Conservation (phyloP, 2,797 vertebrate species). For the Merluccius polli region DNA sequence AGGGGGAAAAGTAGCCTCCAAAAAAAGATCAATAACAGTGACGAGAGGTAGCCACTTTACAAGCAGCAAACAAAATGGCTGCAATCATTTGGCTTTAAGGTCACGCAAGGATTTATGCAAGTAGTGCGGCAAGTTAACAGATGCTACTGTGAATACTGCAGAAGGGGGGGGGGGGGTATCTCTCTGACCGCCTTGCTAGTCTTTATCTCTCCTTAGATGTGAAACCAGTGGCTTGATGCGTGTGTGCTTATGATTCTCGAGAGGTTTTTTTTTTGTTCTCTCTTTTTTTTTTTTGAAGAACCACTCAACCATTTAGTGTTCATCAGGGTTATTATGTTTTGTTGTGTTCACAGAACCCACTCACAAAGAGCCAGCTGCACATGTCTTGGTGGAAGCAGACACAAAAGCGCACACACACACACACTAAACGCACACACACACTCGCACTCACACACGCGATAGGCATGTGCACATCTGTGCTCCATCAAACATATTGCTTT, state of each 20-base stretch:
- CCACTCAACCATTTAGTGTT: conserved; percentile 46
- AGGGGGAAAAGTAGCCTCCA: not conserved
- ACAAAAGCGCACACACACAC: conserved; percentile 10
- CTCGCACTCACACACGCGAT: conserved; percentile 12
- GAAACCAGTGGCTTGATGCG: conserved; percentile 36
- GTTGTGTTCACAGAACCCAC: conserved; percentile 50
- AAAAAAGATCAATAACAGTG: not conserved
- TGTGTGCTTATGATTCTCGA: conserved; percentile 30
- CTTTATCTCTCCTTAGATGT: conserved; percentile 27
- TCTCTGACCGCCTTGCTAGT: not conserved
- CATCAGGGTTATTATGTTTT: conserved; percentile 55
- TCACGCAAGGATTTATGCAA: conserved; percentile 19
- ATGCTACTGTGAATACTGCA: conserved; percentile 8
- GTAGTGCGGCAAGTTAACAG: conserved; percentile 18
- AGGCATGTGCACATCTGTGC: conserved; percentile 40
- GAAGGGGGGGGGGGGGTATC: not conserved
- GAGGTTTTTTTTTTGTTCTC: not conserved
- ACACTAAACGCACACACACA: conserved; percentile 22
- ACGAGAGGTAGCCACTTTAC: not conserved
- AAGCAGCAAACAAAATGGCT: conserved; percentile 13
- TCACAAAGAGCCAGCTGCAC: conserved; percentile 53
- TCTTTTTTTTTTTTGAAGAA: conserved; percentile 32
- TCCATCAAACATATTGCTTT: conserved; percentile 32
- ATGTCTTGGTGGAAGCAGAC: conserved; percentile 26
- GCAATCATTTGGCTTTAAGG: not conserved